Evolutionary conservation across 2,113 vertebrate genomes (phyloP).

Genomic region (Alexandromys fortis): DNA sequence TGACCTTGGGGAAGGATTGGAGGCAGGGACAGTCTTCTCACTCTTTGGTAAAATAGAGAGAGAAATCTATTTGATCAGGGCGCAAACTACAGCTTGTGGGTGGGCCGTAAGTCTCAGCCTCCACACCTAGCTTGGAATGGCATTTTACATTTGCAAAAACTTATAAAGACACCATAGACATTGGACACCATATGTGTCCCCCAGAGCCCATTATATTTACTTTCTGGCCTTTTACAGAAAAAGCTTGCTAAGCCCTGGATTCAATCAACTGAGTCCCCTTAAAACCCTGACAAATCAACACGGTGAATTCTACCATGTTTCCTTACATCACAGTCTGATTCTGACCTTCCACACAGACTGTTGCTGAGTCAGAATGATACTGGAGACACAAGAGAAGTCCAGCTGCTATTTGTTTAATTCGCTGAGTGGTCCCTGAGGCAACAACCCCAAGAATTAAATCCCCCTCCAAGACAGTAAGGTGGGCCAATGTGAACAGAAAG

Average conservation of each 20-base stretch:
- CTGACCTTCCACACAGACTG: not conserved
- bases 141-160: conserved; percentile 10
- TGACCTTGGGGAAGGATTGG: not conserved
- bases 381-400: not conserved
- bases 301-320: conserved; percentile 9
- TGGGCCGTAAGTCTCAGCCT: not conserved
- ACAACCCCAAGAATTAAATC: conserved; percentile 63
- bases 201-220: conserved; percentile 1
- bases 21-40: not conserved
- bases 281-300: not conserved
- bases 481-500: conserved; percentile 49
- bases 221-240: conserved; percentile 36
- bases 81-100: not conserved
- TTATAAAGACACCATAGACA: not conserved
- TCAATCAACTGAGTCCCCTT: not conserved
- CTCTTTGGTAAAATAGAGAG: conserved; percentile 5
- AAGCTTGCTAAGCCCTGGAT: not conserved
- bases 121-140: not conserved
- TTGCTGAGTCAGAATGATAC: not conserved
- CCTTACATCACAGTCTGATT: conserved; percentile 2
- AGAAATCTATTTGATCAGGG: not conserved
- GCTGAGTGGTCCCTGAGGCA: conserved; percentile 43
- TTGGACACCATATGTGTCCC: not conserved
- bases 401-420: conserved; percentile 47
- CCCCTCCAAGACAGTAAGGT: not conserved